Conservation (phyloP, 2,888 invertebrate genomes). For the Schizotus pectinicornis region DNA sequence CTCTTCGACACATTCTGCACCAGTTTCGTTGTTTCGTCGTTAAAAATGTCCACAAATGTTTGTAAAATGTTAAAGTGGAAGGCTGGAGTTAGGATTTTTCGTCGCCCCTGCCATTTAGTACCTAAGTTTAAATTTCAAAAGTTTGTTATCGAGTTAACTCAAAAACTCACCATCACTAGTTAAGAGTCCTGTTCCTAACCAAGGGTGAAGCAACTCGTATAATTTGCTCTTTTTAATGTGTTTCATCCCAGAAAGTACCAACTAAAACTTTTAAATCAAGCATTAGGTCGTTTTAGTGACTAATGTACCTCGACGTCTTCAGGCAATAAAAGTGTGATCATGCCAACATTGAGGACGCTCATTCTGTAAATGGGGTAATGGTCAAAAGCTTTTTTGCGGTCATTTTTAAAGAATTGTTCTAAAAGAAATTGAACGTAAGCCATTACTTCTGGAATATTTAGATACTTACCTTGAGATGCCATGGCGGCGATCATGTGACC, state of each 20-base stretch:
- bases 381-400: not conserved
- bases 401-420: not conserved
- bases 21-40: not conserved
- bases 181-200: conserved; percentile 3
- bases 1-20: not conserved
- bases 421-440: not conserved
- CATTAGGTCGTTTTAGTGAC: not conserved
- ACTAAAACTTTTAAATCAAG: not conserved
- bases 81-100: conserved; percentile 1
- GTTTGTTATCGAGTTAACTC: no score
- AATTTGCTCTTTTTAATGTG: not conserved
- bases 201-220: conserved; percentile 1
- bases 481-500: not conserved
- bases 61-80: conserved; percentile 2
- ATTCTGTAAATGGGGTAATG: not conserved
- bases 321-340: not conserved
- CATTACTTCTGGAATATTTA: not conserved
- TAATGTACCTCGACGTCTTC: conserved; percentile 1
- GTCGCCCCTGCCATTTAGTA: not conserved
- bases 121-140: not conserved
- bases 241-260: not conserved
- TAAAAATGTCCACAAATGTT: conserved; percentile 1
- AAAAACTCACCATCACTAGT: conserved; percentile 2
- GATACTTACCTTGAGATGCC: not conserved
- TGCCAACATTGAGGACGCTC: not conserved